These are phyloP conservation scores for Drosophila antonietae DNA, from an alignment of 2,888 invertebrate genomes.

Conservation along the genomic window DNA sequence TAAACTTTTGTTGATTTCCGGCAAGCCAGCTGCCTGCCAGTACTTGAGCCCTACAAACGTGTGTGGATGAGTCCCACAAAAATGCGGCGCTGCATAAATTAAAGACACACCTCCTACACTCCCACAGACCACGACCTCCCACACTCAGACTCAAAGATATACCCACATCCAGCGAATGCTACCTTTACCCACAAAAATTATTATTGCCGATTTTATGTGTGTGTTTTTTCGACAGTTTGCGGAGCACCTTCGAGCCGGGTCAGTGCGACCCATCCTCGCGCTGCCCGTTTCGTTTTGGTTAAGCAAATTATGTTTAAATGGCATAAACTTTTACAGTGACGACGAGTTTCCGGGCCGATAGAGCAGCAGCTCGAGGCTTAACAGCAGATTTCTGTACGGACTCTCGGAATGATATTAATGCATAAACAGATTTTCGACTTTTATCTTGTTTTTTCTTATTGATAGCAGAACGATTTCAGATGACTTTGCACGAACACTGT, in stretches of 20 bases:
- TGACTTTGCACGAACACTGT: constrained; percentile 14
- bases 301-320: constrained; percentile 72
- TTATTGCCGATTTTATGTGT: constrained; percentile 70
- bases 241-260: constrained; percentile 25
- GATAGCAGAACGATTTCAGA: constrained; percentile 33
- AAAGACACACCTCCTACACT: constrained; percentile 23
- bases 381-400: constrained; percentile 15
- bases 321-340: constrained; percentile 53
- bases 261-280: background rate
- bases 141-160: background rate
- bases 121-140: constrained; percentile 4
- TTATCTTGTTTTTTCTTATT: constrained; percentile 21
- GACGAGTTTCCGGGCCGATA: constrained; percentile 31
- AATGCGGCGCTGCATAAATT: constrained; percentile 75
- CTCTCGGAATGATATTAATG: constrained; percentile 41
- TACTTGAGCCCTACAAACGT: constrained; percentile 15
- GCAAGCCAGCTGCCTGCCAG: constrained; percentile 31
- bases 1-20: constrained; percentile 80
- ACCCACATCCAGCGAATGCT: constrained; percentile 20
- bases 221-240: constrained; percentile 49
- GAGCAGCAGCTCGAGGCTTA: constrained; percentile 11
- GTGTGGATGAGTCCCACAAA: constrained; percentile 51
- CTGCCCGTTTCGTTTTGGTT: constrained; percentile 34
- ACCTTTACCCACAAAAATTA: constrained; percentile 60
- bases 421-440: constrained; percentile 65